These are phyloP conservation scores for Cotesia congregata DNA, from an alignment of 2,888 invertebrate species.

Conservation along the genomic window DNA sequence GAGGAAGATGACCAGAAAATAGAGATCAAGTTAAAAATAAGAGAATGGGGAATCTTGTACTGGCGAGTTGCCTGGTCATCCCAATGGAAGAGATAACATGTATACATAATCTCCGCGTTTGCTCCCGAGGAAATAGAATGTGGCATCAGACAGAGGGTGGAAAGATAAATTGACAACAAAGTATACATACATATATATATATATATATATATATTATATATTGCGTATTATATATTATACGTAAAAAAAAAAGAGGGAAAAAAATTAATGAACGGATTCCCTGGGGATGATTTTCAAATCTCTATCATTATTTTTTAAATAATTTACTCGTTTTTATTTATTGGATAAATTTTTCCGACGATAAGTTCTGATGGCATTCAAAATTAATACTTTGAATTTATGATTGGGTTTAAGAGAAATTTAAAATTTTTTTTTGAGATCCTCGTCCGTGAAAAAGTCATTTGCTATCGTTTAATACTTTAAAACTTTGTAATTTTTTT, in stretches of 20 bases:
- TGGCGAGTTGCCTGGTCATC: conserved; percentile 33
- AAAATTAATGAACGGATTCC: conserved; percentile 17
- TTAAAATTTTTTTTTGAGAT: too few species aligned
- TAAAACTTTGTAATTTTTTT: too few species aligned
- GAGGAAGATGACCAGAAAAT: conserved; percentile 28
- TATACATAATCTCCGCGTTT: conserved; percentile 15
- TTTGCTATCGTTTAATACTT: too few species aligned
- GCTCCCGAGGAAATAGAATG: conserved; percentile 11
- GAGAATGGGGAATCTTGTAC: conserved; percentile 21
- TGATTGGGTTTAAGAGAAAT: background rate
- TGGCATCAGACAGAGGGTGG: background rate
- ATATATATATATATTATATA: background rate
- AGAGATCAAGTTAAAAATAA: conserved; percentile 18
- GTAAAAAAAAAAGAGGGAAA: background rate
- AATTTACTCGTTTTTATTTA: background rate
- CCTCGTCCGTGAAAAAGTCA: too few species aligned
- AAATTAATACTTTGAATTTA: background rate
- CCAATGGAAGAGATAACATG: conserved; percentile 35
- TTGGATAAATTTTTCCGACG: background rate
- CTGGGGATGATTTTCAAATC: conserved; percentile 2
- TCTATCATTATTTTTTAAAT: background rate
- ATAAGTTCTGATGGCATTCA: background rate
- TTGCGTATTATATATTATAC: background rate
- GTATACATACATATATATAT: background rate
- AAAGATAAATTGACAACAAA: conserved; percentile 14